phyloP scores from a whole-genome alignment of 2,797 vertebrate genomes.

The Xiphophorus birchmanni region DNA sequence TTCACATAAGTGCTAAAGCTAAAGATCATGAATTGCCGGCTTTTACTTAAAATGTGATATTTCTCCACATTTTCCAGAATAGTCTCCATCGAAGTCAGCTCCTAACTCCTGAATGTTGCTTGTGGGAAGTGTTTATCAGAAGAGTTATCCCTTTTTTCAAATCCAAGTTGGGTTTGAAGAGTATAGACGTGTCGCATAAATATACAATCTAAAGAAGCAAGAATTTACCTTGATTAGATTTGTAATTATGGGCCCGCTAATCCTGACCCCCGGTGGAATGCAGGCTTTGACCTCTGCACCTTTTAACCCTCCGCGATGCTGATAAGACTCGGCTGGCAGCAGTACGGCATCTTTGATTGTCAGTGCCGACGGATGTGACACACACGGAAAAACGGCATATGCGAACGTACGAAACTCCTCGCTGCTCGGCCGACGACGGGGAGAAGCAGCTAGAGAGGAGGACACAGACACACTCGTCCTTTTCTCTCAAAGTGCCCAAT shows the following conservation, averaged over 20 bases:
- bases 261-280: constrained; percentile 57
- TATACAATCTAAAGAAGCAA: not conserved
- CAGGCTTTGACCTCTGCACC: constrained; percentile 45
- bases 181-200: not conserved
- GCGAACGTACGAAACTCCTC: constrained; percentile 12
- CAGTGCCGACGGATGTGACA: constrained; percentile 14
- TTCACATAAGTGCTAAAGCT: not conserved
- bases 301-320: constrained; percentile 33
- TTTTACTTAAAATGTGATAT: not conserved
- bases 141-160: not conserved
- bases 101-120: not conserved
- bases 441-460: constrained; percentile 39
- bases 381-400: not conserved
- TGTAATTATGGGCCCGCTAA: constrained; percentile 26
- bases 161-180: not conserved
- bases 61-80: not conserved
- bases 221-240: not conserved
- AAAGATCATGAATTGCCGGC: not conserved
- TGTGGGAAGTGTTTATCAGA: not conserved
- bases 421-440: constrained; percentile 27
- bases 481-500: constrained; percentile 39
- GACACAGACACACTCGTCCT: constrained; percentile 48
- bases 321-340: constrained; percentile 54
- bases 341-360: constrained; percentile 27
- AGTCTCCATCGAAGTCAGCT: not conserved